Conservation (phyloP, 2,113 vertebrate genomes). For the Crocuta crocuta region DNA sequence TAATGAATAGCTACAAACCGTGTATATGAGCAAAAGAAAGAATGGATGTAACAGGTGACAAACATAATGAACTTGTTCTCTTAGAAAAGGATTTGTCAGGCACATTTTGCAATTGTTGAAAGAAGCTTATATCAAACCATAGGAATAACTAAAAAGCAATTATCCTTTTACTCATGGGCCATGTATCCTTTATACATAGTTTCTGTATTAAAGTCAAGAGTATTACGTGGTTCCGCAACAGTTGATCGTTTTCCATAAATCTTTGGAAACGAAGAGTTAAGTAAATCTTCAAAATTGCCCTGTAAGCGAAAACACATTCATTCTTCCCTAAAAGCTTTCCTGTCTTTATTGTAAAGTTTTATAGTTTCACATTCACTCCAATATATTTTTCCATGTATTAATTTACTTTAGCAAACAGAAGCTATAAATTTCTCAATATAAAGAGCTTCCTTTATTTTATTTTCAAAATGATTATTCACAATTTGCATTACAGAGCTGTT, state of each 20-base stretch:
- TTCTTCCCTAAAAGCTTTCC: neutral
- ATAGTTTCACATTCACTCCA: conserved; percentile 11
- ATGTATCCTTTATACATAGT: neutral
- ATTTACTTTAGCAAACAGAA: conserved; percentile 45
- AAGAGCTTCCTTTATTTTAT: neutral
- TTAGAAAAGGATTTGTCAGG: conserved; percentile 30
- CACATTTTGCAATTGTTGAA: conserved; percentile 46
- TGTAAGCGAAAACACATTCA: conserved; percentile 50
- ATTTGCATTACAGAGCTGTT: neutral
- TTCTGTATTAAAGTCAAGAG: conserved; percentile 12
- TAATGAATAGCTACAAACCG: neutral
- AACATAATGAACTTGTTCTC: conserved; percentile 21
- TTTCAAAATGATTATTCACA: neutral
- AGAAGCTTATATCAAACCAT: conserved; percentile 3
- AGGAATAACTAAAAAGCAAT: neutral
- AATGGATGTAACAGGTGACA: conserved; percentile 71
- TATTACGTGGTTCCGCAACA: neutral
- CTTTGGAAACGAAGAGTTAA: conserved; percentile 42
- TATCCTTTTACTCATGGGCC: neutral
- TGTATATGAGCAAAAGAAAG: neutral
- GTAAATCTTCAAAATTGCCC: conserved; percentile 47
- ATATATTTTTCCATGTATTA: neutral
- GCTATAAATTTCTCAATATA: conserved; percentile 39
- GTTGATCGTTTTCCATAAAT: conserved; percentile 34
- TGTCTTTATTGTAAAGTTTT: neutral